Evolutionary conservation across 2,113 vertebrate genomes (phyloP).

Genomic region (Morone saxatilis): DNA sequence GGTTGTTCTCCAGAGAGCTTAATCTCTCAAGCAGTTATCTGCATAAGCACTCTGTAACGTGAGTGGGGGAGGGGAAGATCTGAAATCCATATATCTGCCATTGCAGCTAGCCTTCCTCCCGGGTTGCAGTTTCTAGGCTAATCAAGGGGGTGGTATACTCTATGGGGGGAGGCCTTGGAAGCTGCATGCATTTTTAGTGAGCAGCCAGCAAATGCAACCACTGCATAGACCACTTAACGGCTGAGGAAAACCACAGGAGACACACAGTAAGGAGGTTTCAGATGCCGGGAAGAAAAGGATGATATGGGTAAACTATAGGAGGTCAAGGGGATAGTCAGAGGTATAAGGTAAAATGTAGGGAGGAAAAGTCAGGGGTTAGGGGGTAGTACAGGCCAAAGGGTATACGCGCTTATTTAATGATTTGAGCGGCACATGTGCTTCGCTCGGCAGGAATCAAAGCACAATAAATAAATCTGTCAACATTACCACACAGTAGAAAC

Average conservation of each 20-base stretch:
- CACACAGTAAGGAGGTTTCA: not conserved
- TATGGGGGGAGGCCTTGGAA: not conserved
- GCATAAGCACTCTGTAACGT: slow-evolving; percentile 50
- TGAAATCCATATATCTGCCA: slow-evolving; percentile 66
- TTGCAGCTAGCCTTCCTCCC: slow-evolving; percentile 18
- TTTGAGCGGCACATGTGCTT: slow-evolving; percentile 25
- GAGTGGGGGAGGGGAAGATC: slow-evolving; percentile 52
- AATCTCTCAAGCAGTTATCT: slow-evolving; percentile 68
- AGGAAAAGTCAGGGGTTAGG: not conserved
- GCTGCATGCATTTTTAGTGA: slow-evolving; percentile 29
- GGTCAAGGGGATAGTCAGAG: not conserved
- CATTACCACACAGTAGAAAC: slow-evolving; percentile 34
- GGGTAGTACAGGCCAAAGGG: not conserved
- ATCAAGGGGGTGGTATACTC: slow-evolving; percentile 22
- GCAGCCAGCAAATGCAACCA: slow-evolving; percentile 8
- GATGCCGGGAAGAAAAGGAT: not conserved
- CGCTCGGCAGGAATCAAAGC: slow-evolving; percentile 38
- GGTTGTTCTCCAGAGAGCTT: slow-evolving; percentile 67
- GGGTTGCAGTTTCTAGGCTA: slow-evolving; percentile 32
- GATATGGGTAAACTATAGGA: not conserved
- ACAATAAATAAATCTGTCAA: slow-evolving; percentile 41
- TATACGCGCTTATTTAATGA: slow-evolving; percentile 15
- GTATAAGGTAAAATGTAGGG: not conserved
- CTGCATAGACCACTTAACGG: not conserved
- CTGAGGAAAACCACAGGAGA: not conserved